Conservation (phyloP, 1,140 invertebrate genomes). For the Bathynomus jamesi region DNA sequence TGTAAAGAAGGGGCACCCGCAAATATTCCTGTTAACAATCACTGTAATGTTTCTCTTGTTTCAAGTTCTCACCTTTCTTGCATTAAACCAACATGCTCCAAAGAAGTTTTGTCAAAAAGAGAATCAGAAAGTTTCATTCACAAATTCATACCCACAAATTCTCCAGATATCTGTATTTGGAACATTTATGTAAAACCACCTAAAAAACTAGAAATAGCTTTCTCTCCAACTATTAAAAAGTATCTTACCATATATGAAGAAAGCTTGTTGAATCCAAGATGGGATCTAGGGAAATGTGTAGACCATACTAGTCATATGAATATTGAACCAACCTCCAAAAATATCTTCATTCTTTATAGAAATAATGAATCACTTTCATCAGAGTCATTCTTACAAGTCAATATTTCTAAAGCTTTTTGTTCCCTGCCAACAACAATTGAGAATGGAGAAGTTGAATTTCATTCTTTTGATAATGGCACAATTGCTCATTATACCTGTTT, state of each 20-base stretch:
- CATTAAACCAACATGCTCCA: not conserved
- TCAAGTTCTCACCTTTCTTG: not conserved
- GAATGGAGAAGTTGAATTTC: not conserved
- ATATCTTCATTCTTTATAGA: not conserved
- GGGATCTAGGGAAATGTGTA: not conserved
- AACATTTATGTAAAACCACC: not conserved
- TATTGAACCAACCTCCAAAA: not conserved
- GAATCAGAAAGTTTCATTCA: not conserved
- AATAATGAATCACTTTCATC: not conserved
- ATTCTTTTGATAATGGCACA: not conserved
- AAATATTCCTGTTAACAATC: not conserved
- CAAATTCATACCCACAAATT: not conserved
- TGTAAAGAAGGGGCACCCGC: not conserved
- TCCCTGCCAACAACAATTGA: not conserved
- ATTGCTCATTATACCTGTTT: not conserved
- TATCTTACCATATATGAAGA: not conserved
- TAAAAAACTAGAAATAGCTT: not conserved
- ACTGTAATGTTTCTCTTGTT: not conserved
- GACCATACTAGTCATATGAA: not conserved
- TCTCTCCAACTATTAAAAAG: not conserved
- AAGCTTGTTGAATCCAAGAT: not conserved
- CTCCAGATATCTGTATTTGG: not conserved
- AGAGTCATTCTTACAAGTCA: not conserved
- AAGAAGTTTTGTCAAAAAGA: not conserved
- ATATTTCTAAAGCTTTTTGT: not conserved